Evolutionary conservation across 2,797 vertebrate genomes (phyloP), one percentile per base, ranked within the genome.

Genomic region (Enteromius paludinosus): DNA sequence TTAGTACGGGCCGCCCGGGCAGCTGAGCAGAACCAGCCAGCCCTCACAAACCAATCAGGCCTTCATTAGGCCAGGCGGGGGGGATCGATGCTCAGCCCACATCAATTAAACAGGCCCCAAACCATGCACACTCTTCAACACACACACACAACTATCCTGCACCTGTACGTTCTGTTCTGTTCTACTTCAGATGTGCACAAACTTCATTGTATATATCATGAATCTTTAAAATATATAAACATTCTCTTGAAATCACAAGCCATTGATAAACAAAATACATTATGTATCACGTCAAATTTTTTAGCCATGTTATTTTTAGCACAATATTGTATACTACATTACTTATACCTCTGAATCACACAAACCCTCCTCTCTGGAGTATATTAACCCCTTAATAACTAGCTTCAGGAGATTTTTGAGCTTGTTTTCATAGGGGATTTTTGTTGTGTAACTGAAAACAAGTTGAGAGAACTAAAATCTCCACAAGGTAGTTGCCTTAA

Each of bases 11-110:
- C 73, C 79, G 89, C 90, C 87, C 86, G 90, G 92, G 93, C 93
- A 95, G 92, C 94, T 94, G 92, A 95, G 94, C 94, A 95, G 94
- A 95, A 95, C 94, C 94, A 94, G 93, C 93, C 94, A 95, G 92
- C 93, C 91, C 94, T 95, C 94, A 95, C 95, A 95, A 95, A 95
- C 95, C 95, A 95, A 95, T 95, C 95, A 95, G 94, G 93, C 93
- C 95, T 95, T 95, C 94, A 95, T 95, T 95, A 95, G 93, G 92
- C 92, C 88, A 90, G 93, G 95, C 94, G 93, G 94, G 92, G 91
- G 91, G 93, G 93, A 95, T 95, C 94, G 95, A 95, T 95, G 93
- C 92, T 92, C 92, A 94, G 94, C 94, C 94, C 85, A 92, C 94
- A 95, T 95, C 95, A 95, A 95, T 95, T 95, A 95, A 95, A 94